Percentiles rank a stretch among this genome's conserved stretches.
Evolutionary conservation across 2,888 invertebrate species (phyloP).

Genomic region (Ormyrus labotus): DNA sequence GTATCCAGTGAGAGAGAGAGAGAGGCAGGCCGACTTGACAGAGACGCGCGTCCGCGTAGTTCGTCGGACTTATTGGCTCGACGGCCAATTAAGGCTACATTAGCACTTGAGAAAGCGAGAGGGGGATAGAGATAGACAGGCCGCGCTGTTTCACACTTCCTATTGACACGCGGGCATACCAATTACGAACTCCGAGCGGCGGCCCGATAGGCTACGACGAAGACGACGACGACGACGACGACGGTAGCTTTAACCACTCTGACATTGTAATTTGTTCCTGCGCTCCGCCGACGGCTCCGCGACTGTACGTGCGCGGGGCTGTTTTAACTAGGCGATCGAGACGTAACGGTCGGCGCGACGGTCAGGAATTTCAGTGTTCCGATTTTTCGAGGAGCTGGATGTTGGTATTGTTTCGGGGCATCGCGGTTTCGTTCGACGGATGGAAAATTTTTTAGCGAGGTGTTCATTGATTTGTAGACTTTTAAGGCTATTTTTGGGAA

Average conservation of each 20-base stretch:
- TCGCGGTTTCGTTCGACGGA: too few species aligned
- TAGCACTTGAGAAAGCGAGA: constrained; percentile 58
- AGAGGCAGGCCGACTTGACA: neutral
- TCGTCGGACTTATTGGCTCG: constrained; percentile 62
- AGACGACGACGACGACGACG: neutral
- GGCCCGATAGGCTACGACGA: neutral
- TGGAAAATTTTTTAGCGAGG: too few species aligned
- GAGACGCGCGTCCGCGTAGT: constrained; percentile 24
- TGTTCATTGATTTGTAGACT: too few species aligned
- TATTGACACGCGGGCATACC: constrained; percentile 67
- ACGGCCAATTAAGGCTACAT: constrained; percentile 65
- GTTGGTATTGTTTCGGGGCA: too few species aligned
- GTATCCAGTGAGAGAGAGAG: constrained; percentile 4
- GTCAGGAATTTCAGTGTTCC: constrained; percentile 38
- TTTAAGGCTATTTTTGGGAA: too few species aligned
- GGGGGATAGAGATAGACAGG: constrained; percentile 6
- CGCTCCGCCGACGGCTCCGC: neutral
- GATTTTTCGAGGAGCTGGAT: neutral
- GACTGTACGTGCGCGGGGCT: neutral
- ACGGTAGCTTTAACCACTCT: neutral
- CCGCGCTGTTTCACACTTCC: constrained; percentile 63
- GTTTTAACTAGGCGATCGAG: constrained; percentile 16
- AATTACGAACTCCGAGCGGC: constrained; percentile 57
- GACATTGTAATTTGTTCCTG: constrained; percentile 27
- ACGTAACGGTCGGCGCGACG: constrained; percentile 46